Evolutionary conservation across 2,797 vertebrate genomes (phyloP), one percentile per base, ranked within the genome.

Genomic region (Arrhamphus sclerolepis): DNA sequence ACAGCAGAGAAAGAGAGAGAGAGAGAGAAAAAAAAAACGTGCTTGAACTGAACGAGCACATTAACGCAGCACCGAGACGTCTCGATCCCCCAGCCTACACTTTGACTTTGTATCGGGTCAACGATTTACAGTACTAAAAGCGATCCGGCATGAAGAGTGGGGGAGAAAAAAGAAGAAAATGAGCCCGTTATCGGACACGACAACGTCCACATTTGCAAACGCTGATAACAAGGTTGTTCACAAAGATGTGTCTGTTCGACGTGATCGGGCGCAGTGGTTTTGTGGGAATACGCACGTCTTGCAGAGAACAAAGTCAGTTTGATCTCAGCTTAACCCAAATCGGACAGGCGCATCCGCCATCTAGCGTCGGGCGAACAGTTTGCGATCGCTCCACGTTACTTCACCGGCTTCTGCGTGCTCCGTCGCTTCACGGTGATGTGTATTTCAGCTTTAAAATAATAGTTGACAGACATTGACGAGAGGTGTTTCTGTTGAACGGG

Each of bases 61-160:
- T 22, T 34, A 42, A 48, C 40, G 62, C 56, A 38, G 68, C 89
- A 63, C 24, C 42, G 83, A 7, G 62, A 47, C 20, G 41, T 46
- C 80, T n/a, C n/a, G n/a, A 62, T 42, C 66, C 28, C 67, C 7
- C 8, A n/a, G 34, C 19, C 31, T 44, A 69, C 56, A 90, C 89
- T 88, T 90, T 91, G 85, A 93, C 92, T 87, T 92, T 92, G 85
- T 86, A 86, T 66, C 87, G 90, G 71, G 92, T 92, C 65, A 91
- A 73, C 88, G 88, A 49, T 79, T 87, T 79, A 57, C 70, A 51
- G 72, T 22, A 14, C n/a, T 39, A n/a, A 55, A 64, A 68, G 62
- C 57, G 46, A 55, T 46, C 28, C 75, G 56, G 59, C 60, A 54
- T 52, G 61, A 42, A 56, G 61, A 77, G 66, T 18, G 9, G 10